Evolutionary conservation across 2,888 invertebrate genomes (phyloP).

Genomic region (Microplitis manilae): DNA sequence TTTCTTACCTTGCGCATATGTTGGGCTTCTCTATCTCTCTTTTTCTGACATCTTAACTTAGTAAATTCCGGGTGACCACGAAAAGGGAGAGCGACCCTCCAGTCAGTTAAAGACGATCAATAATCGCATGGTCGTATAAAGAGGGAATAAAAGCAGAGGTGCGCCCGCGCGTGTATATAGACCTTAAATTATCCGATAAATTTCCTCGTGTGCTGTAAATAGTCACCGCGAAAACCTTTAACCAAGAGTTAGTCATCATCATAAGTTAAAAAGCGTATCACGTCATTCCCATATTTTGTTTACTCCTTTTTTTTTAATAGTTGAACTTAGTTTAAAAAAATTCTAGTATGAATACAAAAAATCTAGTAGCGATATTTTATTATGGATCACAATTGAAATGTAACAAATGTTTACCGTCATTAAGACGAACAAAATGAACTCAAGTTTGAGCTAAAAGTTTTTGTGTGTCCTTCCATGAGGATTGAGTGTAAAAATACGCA

Average conservation of each 20-base stretch:
- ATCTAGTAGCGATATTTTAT: neutral
- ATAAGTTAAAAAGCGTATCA: neutral
- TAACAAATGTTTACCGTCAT: constrained; percentile 22
- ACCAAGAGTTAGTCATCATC: neutral
- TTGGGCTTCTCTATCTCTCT: constrained; percentile 25
- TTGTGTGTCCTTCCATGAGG: constrained; percentile 29
- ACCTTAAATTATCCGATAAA: constrained; percentile 14
- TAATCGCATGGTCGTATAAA: constrained; percentile 33
- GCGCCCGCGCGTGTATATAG: constrained; percentile 30
- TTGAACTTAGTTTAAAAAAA: neutral
- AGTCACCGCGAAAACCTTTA: constrained; percentile 18
- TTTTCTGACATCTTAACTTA: constrained; percentile 10
- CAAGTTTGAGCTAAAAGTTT: neutral
- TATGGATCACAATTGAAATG: constrained; percentile 3
- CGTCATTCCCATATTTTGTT: neutral
- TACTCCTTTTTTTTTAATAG: too few relatives aligned
- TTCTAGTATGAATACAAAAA: neutral
- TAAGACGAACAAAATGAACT: constrained; percentile 22
- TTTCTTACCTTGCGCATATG: constrained; percentile 9
- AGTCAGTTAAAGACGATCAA: constrained; percentile 31
- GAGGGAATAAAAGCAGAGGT: constrained; percentile 17
- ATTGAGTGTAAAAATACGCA: constrained; percentile 60
- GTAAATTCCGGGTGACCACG: constrained; percentile 33
- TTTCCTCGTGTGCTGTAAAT: constrained; percentile 35
- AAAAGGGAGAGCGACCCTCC: constrained; percentile 35